Evolutionary conservation across 2,888 invertebrate genomes (phyloP), one percentile per base, ranked within the genome.

Genomic region (Pseudococcus jackbeardsleyi): DNA sequence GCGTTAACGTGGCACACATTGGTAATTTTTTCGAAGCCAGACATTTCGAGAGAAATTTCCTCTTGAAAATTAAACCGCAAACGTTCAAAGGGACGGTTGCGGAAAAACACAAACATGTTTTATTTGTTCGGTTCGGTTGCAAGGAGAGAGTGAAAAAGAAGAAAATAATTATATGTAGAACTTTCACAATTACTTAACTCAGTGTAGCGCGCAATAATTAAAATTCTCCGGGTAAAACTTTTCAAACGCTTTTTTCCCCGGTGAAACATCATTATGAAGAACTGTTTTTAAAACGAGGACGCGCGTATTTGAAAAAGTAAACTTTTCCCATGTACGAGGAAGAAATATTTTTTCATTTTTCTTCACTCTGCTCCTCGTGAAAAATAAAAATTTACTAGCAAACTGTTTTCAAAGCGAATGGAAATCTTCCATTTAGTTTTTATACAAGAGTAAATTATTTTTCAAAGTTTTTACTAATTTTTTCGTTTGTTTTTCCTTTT

Each of bases 181-280:
- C 77, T 77, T 77, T 77, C 77, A 77, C 77, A 77, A 77, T 77
- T 77, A 42, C 77, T 77, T 77, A 77, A 77, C 77, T 77, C 77
- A 9, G 39, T 77, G 42, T 77, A 77, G 77, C 77, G 77, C 42
- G 42, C 42, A 77, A 77, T 77, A 77, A 77, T 77, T 77, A 77
- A 77, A 77, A 77, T 77, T 77, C 77, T 77, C 39, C 77, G 42
- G 26, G 77, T 77, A 77, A 39, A 77, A 77, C 39, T 77, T 77
- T 77, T 77, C 77, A 77, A 77, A 68, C 68, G 68, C 39, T 77
- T 77, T 77, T 77, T 77, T 42, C 77, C 77, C 77, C n/a, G 19
- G 68, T 68, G 68, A 68, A 68, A 68, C 68, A 68, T 68, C 68
- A 68, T 68, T 68, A 68, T 68, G 22, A 68, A 68, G 68, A 68